Percentiles rank a stretch among this genome's conserved stretches.
These are phyloP conservation scores for Deilephila elpenor DNA, from an alignment of 2,888 invertebrate genomes.

Conservation along the genomic window DNA sequence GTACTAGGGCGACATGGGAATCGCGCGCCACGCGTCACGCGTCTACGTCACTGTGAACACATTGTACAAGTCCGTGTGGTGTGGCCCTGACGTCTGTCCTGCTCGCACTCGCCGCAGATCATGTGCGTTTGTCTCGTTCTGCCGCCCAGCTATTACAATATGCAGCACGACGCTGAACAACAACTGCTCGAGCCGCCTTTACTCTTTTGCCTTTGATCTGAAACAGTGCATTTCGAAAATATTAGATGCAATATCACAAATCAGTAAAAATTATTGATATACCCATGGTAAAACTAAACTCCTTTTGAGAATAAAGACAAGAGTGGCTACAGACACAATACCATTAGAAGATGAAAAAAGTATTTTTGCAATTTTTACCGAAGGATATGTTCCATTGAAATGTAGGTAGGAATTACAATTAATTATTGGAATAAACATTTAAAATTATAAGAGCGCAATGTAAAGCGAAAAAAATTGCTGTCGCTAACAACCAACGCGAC, in stretches of 20 bases:
- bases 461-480: too few species aligned
- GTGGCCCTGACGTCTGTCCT: constrained; percentile 58
- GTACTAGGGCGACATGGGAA: constrained; percentile 57
- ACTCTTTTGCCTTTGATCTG: constrained; percentile 98
- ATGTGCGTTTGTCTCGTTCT: constrained; percentile 53
- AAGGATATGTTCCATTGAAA: too few species aligned
- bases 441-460: too few species aligned
- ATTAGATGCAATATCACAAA: background rate
- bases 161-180: constrained; percentile 96
- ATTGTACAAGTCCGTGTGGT: constrained; percentile 66
- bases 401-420: too few species aligned
- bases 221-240: constrained; percentile 62
- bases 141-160: constrained; percentile 89
- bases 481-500: too few species aligned
- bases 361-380: too few species aligned
- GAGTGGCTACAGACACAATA: too few species aligned
- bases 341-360: too few species aligned
- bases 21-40: constrained; percentile 57
- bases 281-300: too few species aligned
- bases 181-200: constrained; percentile 97
- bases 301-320: too few species aligned
- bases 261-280: too few species aligned
- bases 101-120: constrained; percentile 57
- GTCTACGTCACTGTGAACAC: constrained; percentile 76
- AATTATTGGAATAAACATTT: too few species aligned